Percentiles rank a stretch among this genome's conserved stretches.
These are phyloP conservation scores for Mustela lutreola DNA, from an alignment of 2,113 vertebrate genomes.

Conservation along the genomic window DNA sequence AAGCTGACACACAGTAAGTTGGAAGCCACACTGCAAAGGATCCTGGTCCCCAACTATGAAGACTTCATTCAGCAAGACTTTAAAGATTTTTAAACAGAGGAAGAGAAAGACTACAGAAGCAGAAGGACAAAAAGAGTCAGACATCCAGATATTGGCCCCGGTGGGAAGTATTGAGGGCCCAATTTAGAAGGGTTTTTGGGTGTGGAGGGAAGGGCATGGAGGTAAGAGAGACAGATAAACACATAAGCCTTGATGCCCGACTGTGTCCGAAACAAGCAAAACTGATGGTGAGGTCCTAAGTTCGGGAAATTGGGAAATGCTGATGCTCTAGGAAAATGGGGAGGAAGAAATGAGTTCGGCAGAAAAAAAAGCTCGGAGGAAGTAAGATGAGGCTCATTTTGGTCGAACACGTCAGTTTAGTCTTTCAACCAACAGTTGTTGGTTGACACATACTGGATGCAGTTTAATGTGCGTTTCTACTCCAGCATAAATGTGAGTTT, in stretches of 20 bases:
- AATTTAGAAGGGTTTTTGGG: not conserved
- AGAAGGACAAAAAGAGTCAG: not conserved
- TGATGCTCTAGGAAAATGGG: not conserved
- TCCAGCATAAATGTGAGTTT: slow-evolving; percentile 41
- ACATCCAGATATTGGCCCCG: not conserved
- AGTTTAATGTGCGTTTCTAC: not conserved
- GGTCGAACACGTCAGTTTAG: not conserved
- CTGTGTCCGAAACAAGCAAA: not conserved
- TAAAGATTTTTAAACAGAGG: slow-evolving; percentile 29
- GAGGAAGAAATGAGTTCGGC: not conserved
- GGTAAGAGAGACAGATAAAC: not conserved
- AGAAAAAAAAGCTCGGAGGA: not conserved
- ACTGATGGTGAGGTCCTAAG: not conserved
- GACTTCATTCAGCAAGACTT: not conserved
- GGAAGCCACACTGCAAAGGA: not conserved
- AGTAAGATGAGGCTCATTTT: slow-evolving; percentile 8
- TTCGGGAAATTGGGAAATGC: not conserved
- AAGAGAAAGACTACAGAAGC: not conserved
- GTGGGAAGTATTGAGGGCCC: not conserved
- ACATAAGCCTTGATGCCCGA: not conserved
- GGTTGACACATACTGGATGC: not conserved
- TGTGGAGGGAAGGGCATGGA: not conserved
- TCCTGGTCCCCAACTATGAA: not conserved
- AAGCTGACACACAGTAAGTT: not conserved
- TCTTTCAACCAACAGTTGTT: slow-evolving; percentile 29